A percentile compares a stretch with the other conserved stretches of the same genome.
Evolutionary conservation across 2,888 invertebrate genomes (phyloP).

Genomic region (Chrysotoxum bicinctum): DNA sequence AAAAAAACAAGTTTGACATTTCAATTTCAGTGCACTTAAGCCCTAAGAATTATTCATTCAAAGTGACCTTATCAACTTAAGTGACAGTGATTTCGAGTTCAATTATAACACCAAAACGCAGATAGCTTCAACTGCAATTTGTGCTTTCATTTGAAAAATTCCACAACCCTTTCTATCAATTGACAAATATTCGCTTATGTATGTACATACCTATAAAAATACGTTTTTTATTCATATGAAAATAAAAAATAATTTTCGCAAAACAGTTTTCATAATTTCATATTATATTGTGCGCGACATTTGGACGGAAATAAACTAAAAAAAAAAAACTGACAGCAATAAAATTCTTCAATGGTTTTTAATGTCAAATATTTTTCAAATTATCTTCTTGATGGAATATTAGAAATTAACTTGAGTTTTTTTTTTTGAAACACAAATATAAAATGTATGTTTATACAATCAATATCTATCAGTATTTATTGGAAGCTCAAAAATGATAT

Average conservation of each 20-base stretch:
- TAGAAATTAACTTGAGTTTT: too few species aligned
- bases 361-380: neutral
- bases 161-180: constrained; percentile 13
- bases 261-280: neutral
- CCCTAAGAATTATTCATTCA: too few species aligned
- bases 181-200: too few species aligned
- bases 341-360: constrained; percentile 13
- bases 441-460: too few species aligned
- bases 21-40: too few species aligned
- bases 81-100: neutral
- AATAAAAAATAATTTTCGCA: neutral
- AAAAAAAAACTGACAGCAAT: neutral
- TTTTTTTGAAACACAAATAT: too few species aligned
- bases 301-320: constrained; percentile 51
- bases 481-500: constrained; percentile 72
- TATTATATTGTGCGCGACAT: constrained; percentile 42
- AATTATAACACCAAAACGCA: neutral
- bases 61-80: too few species aligned
- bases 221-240: neutral
- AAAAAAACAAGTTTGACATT: too few species aligned
- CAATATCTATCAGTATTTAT: neutral
- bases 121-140: too few species aligned
- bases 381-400: neutral
- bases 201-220: neutral
- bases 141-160: neutral